Evolutionary conservation across 2,113 vertebrate species (phyloP).

Genomic region (Camelus dromedarius): DNA sequence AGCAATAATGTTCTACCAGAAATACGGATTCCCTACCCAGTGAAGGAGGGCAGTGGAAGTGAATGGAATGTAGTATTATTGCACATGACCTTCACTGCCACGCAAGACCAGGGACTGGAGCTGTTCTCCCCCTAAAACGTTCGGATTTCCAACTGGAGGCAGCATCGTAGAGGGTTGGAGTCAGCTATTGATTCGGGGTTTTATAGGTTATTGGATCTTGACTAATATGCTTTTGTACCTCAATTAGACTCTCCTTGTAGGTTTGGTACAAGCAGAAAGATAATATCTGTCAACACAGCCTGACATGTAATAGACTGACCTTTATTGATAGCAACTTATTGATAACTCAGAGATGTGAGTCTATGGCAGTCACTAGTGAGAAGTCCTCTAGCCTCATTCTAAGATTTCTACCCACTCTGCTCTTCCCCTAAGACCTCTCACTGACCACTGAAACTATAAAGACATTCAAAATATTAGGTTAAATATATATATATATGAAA

Average conservation of each 20-base stretch:
- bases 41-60: background rate
- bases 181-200: background rate
- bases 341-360: background rate
- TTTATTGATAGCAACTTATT: background rate
- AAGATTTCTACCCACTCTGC: background rate
- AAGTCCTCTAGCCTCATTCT: background rate
- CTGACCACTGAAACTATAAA: background rate
- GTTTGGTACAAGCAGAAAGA: background rate
- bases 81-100: background rate
- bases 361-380: background rate
- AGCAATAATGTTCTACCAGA: background rate
- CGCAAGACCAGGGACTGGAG: background rate
- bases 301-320: background rate
- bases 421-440: background rate
- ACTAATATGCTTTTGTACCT: background rate
- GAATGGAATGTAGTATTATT: background rate
- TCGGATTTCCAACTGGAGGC: constrained; percentile 17
- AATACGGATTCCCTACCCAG: background rate
- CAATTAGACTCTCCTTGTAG: background rate
- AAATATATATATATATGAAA: background rate
- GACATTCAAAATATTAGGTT: background rate
- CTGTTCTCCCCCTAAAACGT: background rate
- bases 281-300: background rate
- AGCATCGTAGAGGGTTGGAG: background rate
- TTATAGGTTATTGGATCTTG: constrained; percentile 31